A percentile compares a stretch with the other conserved stretches of the same genome.
Conservation (phyloP, 2,113 vertebrate species). For the Channa argus region DNA sequence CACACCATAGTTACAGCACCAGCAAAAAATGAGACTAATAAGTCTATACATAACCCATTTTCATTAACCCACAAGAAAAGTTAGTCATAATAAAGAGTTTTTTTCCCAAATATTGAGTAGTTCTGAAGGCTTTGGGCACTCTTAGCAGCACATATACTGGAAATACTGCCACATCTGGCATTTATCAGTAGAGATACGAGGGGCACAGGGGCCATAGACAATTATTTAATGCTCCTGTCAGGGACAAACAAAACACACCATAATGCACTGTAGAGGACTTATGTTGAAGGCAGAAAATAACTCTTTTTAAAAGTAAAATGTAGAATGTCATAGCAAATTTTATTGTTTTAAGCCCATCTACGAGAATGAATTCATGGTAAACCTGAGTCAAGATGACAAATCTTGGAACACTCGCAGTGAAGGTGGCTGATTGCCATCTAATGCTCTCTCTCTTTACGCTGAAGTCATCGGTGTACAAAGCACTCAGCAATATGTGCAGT, state of each 20-base stretch:
- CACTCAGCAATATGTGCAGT: slow-evolving; percentile 10
- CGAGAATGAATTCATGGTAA: not conserved
- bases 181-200: slow-evolving; percentile 19
- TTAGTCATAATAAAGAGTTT: slow-evolving; percentile 4
- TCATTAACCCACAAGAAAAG: too few relatives aligned
- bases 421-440: not conserved
- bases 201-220: slow-evolving; percentile 7
- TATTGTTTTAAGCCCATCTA: not conserved
- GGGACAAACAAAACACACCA: slow-evolving; percentile 7
- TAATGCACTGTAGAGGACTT: too few relatives aligned
- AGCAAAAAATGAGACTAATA: not conserved
- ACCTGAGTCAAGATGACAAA: not conserved
- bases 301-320: not conserved
- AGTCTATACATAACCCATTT: too few relatives aligned
- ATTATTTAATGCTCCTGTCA: slow-evolving; percentile 40
- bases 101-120: slow-evolving; percentile 1
- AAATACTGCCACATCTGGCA: slow-evolving; percentile 29
- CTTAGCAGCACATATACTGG: not conserved
- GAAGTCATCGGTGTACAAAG: slow-evolving; percentile 15
- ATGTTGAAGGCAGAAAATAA: too few relatives aligned
- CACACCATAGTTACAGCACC: slow-evolving; percentile 29
- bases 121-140: not conserved
- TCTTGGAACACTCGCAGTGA: slow-evolving; percentile 11
- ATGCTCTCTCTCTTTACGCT: slow-evolving; percentile 8
- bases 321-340: too few relatives aligned